Conservation (phyloP, 2,797 vertebrate species). For the Falco biarmicus region DNA sequence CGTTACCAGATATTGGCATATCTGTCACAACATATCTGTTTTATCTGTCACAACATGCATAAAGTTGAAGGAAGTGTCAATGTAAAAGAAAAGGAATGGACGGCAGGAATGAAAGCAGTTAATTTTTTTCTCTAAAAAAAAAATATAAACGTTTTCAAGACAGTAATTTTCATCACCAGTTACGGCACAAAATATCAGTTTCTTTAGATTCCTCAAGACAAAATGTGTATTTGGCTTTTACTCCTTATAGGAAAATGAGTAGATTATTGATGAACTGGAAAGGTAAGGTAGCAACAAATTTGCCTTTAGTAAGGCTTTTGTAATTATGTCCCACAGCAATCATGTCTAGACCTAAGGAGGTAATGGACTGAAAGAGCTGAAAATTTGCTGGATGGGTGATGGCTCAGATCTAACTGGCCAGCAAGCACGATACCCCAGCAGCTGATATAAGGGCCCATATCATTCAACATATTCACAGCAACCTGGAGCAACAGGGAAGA, state of each 20-base stretch:
- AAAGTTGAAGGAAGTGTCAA: neutral
- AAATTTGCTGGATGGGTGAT: neutral
- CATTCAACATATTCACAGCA: neutral
- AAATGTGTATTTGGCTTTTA: neutral
- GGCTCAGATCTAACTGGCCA: neutral
- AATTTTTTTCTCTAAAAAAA: neutral
- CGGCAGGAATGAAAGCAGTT: neutral
- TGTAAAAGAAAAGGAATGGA: neutral
- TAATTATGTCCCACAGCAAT: neutral
- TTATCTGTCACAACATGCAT: neutral
- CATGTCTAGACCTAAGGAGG: neutral
- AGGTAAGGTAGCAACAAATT: neutral
- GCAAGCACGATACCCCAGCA: neutral
- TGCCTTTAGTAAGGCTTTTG: neutral
- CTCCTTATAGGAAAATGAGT: neutral
- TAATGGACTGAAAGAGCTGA: neutral
- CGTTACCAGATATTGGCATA: neutral
- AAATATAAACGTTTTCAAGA: neutral
- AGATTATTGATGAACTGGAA: neutral
- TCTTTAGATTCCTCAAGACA: neutral
- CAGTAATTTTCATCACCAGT: neutral
- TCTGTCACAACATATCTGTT: neutral
- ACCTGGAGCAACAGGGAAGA: neutral
- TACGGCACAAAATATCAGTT: neutral
- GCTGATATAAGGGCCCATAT: accelerated